Base-by-base conservation (phyloP, 2,888 invertebrate genomes). In the Clepsis dumicolana region DNA sequence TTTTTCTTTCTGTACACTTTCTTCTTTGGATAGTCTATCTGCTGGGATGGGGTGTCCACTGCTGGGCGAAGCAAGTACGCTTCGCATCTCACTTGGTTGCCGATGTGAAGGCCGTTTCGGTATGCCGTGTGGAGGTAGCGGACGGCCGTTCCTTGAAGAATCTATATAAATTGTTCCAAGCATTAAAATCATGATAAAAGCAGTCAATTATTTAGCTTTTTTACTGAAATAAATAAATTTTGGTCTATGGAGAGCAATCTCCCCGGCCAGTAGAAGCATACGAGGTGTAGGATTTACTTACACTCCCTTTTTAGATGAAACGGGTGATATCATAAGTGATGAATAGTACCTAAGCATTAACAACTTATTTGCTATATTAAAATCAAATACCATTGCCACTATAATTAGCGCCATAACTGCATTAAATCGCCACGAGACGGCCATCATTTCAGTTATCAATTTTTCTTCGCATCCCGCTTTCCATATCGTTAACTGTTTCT, bases 111-210 rank as follows among this genome's bases (percentile, higher is more conserved):
- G 0, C 93, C 93, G 65, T 86, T 89, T 18, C 85, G 83, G 74
- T 93, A 93, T 0, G 93, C 93, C 2, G 93, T 93, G 73, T 93
- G 93, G 1, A 93, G 84, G 70, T 91, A 93, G 2, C 93, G 84
- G 1, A 86, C 90, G 8, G 90, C 89, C 70, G 89, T 78, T 38
- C 87, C 86, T 87, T 93, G 93, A 2, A 91, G 72, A 68, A 91
- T 86, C 93, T 93, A 24, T 7, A 68, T 41, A 50, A 57, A 38
- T n/a, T n/a, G 38, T 38, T 38, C 7, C 29, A 29, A 29, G n/a
- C n/a, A n/a, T n/a, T n/a, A n/a, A n/a, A n/a, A n/a, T n/a, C n/a
- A n/a, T n/a, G n/a, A n/a, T n/a, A n/a, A n/a, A n/a, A n/a, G n/a
- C n/a, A n/a, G n/a, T n/a, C n/a, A n/a, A n/a, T n/a, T n/a, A n/a